Conservation (phyloP, 2,797 vertebrate species). For the Hoplostethus mediterraneus region DNA sequence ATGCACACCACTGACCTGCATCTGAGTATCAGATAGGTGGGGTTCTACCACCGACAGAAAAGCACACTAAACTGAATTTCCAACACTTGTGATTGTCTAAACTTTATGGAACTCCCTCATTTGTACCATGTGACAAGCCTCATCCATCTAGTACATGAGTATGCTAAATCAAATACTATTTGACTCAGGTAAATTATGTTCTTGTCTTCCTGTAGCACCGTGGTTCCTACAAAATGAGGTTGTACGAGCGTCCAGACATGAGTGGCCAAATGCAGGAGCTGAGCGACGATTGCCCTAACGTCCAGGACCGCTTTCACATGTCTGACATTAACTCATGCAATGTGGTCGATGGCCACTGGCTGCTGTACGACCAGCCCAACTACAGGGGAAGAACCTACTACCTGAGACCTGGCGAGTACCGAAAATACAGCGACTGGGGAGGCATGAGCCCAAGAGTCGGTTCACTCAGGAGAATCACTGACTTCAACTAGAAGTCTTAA, state of each 20-base stretch:
- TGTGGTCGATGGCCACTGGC: conserved; percentile 75
- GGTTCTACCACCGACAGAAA: neutral
- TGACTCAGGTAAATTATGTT: conserved; percentile 6
- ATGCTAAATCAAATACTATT: neutral
- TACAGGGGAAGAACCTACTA: conserved; percentile 73
- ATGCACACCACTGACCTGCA: no score
- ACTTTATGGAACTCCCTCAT: neutral
- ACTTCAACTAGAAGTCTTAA: conserved; percentile 62
- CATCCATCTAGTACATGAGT: neutral
- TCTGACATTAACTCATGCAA: conserved; percentile 76
- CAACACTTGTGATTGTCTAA: neutral
- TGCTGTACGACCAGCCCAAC: conserved; percentile 78
- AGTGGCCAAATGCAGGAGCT: conserved; percentile 72
- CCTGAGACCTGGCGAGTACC: conserved; percentile 75
- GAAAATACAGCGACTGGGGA: conserved; percentile 72
- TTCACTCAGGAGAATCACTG: conserved; percentile 71
- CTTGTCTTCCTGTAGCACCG: conserved; percentile 54
- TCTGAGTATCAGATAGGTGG: no score
- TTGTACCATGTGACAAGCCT: neutral
- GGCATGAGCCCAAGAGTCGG: conserved; percentile 66
- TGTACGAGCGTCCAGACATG: conserved; percentile 75
- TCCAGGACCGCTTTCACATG: conserved; percentile 72
- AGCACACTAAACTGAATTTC: neutral
- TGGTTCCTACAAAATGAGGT: conserved; percentile 71
- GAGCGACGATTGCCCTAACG: conserved; percentile 72